Evolutionary conservation across 2,113 vertebrate genomes (phyloP).

Genomic region (Triplophysa dalaica): DNA sequence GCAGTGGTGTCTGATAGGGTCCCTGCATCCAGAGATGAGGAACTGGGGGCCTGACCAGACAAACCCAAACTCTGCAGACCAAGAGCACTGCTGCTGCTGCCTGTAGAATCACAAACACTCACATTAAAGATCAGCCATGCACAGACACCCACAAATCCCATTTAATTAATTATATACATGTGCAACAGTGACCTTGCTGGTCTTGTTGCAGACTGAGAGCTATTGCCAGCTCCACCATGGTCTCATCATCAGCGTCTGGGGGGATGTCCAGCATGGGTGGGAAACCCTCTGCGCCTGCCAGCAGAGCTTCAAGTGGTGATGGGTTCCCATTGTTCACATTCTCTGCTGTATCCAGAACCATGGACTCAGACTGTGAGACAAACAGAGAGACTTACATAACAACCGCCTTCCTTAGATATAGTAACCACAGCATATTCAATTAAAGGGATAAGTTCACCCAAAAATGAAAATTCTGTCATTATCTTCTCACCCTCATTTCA

Average conservation of each 20-base stretch:
- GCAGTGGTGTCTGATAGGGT: conserved; percentile 98
- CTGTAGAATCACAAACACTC: conserved; percentile 64
- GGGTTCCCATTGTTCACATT: conserved; percentile 97
- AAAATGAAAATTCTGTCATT: no score
- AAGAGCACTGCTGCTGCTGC: conserved; percentile 97
- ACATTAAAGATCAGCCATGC: background rate
- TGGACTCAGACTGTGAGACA: conserved; percentile 86
- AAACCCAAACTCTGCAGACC: conserved; percentile 94
- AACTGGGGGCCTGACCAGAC: conserved; percentile 96
- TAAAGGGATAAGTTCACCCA: no score
- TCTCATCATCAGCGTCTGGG: conserved; percentile 97
- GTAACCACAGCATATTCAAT: background rate
- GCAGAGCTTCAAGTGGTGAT: conserved; percentile 92
- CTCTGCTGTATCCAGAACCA: conserved; percentile 96
- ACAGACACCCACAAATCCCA: background rate
- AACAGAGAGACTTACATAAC: conserved; percentile 51
- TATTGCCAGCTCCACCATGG: conserved; percentile 97
- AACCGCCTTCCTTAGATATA: conserved; percentile 3
- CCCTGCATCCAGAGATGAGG: conserved; percentile 95
- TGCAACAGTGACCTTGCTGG: conserved; percentile 85
- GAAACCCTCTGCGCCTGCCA: conserved; percentile 96
- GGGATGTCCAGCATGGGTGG: conserved; percentile 98
- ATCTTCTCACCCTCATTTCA: no score
- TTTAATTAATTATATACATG: background rate
- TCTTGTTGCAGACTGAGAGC: conserved; percentile 97